phyloP scores from a whole-genome alignment of 1,140 invertebrate species.

The Idris sp. region DNA sequence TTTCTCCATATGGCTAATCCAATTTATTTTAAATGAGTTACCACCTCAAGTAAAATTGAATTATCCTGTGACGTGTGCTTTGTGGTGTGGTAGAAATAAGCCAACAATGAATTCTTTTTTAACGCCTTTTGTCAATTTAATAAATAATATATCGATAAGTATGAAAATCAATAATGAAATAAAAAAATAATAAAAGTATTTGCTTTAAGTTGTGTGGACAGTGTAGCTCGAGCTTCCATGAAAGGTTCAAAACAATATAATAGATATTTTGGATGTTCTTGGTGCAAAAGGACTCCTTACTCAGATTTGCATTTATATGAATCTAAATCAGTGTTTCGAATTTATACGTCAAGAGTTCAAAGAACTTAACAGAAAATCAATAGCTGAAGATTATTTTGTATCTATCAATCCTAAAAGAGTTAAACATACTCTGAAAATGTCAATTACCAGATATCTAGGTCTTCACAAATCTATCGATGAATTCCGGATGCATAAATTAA shows the following conservation, averaged over 20 bases:
- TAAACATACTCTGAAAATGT: background rate
- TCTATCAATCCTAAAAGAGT: background rate
- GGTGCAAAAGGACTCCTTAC: background rate
- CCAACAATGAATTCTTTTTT: constrained; percentile 8
- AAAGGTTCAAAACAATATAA: constrained; percentile 7
- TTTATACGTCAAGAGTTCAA: no score
- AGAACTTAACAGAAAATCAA: background rate
- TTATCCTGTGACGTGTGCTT: background rate
- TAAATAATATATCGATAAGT: background rate
- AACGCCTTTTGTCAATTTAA: background rate
- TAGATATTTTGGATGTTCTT: no score
- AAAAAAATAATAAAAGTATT: background rate
- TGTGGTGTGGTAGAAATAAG: constrained; percentile 18
- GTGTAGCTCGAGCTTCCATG: background rate
- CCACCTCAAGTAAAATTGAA: constrained; percentile 5
- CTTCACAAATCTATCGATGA: background rate
- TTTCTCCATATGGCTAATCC: constrained; percentile 17
- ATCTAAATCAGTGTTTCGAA: background rate
- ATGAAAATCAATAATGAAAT: background rate
- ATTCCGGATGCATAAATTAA: background rate
- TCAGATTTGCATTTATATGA: constrained; percentile 1
- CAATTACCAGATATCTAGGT: background rate
- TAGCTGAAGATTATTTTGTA: no score
- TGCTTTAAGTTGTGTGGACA: constrained; percentile 4
- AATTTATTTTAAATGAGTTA: constrained; percentile 11